Percentiles rank a stretch among this genome's conserved stretches.
phyloP scores from a whole-genome alignment of 2,113 vertebrate species.

The Campylomormyrus tamandua region DNA sequence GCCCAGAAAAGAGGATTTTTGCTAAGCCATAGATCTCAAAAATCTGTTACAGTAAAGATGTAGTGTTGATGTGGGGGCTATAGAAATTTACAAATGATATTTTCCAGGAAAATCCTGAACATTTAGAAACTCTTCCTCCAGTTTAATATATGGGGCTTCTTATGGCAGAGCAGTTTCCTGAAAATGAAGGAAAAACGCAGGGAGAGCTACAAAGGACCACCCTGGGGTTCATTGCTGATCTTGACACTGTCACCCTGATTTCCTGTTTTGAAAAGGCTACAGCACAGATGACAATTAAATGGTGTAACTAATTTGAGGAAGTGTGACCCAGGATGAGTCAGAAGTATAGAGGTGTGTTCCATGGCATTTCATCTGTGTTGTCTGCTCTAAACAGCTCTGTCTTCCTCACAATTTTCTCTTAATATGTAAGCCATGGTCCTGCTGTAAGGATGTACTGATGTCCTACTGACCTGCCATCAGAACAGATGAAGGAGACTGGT shows the following conservation, averaged over 20 bases:
- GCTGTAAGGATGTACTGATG: background rate
- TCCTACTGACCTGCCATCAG: background rate
- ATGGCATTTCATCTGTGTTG: background rate
- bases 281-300: conserved; percentile 5
- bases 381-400: conserved; percentile 4
- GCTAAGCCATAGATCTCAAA: background rate
- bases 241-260: background rate
- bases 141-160: background rate
- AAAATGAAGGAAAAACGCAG: background rate
- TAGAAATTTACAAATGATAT: background rate
- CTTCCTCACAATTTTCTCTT: background rate
- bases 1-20: background rate
- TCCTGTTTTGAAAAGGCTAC: conserved; percentile 1
- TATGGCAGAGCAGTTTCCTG: background rate
- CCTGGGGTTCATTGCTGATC: background rate
- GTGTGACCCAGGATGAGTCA: background rate
- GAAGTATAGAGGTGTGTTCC: background rate
- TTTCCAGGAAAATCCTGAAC: background rate
- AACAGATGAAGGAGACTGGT: background rate
- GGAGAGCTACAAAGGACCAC: background rate
- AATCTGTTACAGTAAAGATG: background rate
- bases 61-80: background rate
- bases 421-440: background rate
- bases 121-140: background rate
- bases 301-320: background rate